Evolutionary conservation across 2,888 invertebrate genomes (phyloP), one percentile per base, ranked within the genome.

Genomic region (Nomada flava): DNA sequence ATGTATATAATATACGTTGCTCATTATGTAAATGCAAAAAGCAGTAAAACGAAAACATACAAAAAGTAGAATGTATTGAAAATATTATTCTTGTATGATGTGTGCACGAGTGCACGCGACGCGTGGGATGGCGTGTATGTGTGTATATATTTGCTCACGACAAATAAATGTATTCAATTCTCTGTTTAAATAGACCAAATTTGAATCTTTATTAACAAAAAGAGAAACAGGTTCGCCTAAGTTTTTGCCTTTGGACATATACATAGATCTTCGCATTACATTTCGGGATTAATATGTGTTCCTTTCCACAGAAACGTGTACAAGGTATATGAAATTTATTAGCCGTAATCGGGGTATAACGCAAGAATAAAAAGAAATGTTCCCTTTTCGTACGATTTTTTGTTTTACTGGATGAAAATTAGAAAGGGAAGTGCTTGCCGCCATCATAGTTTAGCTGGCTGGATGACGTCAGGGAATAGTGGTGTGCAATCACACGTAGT

Each of bases 371-470:
- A 9, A 2, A 62, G 64, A 13, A 47, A 47, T 47, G 47, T 47
- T 47, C 13, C 47, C 11, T 29, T 29, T 26, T 62, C 9, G 10
- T 18, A 2, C 0, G 59, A 62, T 60, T 69, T 75, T 63, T 65
- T n/a, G 29, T 69, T 52, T 57, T 63, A 44, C 26, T 13, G 50
- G 52, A 63, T 57, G 57, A 64, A 55, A 68, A 77, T 72, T 47
- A 62, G 62, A 74, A 47, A 78, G 71, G 72, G 57, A 64, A 75
- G 36, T 42, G 26, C 57, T 60, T 71, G 80, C 74, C 87, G 86
- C 89, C 89, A 89, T 89, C 52, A 86, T 87, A 87, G 85, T 86
- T 84, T 75, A 88, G 73, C 78, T 77, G 74, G 79, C 74, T 42
- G 68, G 73, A 73, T 89, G 89, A 88, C 89, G 89, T 88, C 86